Evolutionary conservation across 35 echinoderm and acorn worm species (phyloP).

Genomic region (Ptychodera flava): DNA sequence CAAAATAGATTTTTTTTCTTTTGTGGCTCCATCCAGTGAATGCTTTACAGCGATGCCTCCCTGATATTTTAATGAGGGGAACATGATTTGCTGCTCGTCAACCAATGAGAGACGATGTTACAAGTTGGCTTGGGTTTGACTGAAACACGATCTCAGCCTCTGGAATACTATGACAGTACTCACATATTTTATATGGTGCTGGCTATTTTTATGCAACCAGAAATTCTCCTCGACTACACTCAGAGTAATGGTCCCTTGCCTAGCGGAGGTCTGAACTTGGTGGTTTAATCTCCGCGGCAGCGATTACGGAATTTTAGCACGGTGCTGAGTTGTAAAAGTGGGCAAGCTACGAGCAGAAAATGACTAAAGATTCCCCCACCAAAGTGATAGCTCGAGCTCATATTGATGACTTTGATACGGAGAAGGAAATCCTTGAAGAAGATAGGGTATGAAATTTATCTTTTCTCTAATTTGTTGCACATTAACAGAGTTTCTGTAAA

Average conservation of each 20-base stretch:
- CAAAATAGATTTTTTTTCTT: too few relatives aligned
- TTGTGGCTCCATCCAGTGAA: too few relatives aligned
- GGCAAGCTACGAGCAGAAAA: too few relatives aligned
- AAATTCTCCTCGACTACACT: background rate
- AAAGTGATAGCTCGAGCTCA: too few relatives aligned
- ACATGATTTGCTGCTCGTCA: too few relatives aligned
- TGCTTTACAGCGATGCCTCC: too few relatives aligned
- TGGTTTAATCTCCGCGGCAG: background rate
- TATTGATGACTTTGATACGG: background rate
- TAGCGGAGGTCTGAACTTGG: background rate
- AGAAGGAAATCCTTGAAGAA: background rate
- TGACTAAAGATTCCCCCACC: too few relatives aligned
- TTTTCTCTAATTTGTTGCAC: too few relatives aligned
- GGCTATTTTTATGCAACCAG: background rate
- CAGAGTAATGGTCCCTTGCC: background rate
- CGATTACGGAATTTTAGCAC: background rate
- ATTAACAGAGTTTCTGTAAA: too few relatives aligned
- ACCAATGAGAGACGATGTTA: background rate
- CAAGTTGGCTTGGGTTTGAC: background rate
- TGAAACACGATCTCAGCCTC: background rate
- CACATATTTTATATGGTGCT: background rate
- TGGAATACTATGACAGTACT: background rate
- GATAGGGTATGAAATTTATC: background rate
- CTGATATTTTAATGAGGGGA: too few relatives aligned
- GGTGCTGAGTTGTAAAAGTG: background rate